phyloP scores from a whole-genome alignment of 2,797 vertebrate genomes.

The Mareca penelope region DNA sequence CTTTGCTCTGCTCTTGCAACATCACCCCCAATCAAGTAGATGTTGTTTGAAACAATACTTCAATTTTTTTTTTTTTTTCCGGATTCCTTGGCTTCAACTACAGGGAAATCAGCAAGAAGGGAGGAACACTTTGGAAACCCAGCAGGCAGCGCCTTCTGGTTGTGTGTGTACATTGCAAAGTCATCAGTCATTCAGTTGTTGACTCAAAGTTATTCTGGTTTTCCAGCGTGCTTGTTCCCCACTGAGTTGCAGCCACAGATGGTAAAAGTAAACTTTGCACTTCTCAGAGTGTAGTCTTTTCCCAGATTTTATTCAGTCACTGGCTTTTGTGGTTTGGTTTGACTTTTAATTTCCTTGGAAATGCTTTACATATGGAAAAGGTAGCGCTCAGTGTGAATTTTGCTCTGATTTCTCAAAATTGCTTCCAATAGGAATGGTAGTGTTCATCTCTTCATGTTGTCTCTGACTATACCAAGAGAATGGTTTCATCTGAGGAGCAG shows the following conservation, averaged over 20 bases:
- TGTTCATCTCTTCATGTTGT: background rate
- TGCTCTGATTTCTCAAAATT: background rate
- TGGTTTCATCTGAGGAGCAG: background rate
- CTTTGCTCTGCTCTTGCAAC: background rate
- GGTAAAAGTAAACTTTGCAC: background rate
- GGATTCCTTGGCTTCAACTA: background rate
- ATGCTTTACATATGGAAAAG: background rate
- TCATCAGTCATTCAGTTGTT: slow-evolving; percentile 15
- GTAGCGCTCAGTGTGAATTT: background rate
- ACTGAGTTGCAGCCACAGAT: slow-evolving; percentile 17
- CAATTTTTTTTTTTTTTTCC: background rate
- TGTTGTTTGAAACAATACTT: background rate
- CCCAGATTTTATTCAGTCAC: background rate
- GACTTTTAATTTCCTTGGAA: background rate
- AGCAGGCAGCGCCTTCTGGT: background rate
- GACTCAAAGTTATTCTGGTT: slow-evolving; percentile 11
- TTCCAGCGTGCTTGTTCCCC: background rate
- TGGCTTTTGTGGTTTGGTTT: slow-evolving; percentile 15
- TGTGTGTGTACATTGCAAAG: background rate
- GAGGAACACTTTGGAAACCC: background rate
- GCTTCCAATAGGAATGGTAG: background rate
- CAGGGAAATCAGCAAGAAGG: background rate
- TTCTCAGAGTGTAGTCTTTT: background rate
- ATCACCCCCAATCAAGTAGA: background rate
- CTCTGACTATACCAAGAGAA: background rate